Conservation (phyloP, 2,888 invertebrate species). For the Therioaphis trifolii region DNA sequence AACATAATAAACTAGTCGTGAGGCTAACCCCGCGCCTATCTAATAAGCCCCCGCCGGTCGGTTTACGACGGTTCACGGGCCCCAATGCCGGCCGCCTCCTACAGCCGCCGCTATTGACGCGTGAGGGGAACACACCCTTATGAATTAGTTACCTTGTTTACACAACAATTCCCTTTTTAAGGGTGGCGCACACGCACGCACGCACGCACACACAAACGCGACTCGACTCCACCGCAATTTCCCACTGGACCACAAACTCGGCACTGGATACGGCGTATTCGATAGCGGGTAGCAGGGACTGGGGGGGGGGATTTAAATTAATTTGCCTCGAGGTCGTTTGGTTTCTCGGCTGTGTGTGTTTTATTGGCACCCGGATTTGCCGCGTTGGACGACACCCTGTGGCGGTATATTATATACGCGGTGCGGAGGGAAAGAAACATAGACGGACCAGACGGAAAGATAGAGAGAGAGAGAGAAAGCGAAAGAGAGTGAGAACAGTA, state of each 20-base stretch:
- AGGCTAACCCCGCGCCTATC: neutral
- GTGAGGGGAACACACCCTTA: slow-evolving; percentile 32
- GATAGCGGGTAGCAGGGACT: too few species aligned
- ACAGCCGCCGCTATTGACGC: neutral
- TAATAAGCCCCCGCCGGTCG: slow-evolving; percentile 7
- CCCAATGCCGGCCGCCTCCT: too few species aligned
- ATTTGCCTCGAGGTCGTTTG: slow-evolving; percentile 61
- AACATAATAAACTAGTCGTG: too few species aligned
- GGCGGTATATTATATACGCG: neutral
- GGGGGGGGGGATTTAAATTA: slow-evolving; percentile 52
- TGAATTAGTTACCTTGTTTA: slow-evolving; percentile 62
- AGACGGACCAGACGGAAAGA: too few species aligned
- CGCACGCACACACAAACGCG: neutral
- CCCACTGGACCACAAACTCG: slow-evolving; percentile 29
- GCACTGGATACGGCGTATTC: too few species aligned
- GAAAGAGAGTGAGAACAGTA: too few species aligned
- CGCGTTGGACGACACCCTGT: neutral
- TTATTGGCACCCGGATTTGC: slow-evolving; percentile 57
- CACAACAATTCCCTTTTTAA: slow-evolving; percentile 57
- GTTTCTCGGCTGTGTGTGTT: slow-evolving; percentile 50
- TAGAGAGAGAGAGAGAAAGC: too few species aligned
- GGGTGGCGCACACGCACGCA: neutral
- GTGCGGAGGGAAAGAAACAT: neutral
- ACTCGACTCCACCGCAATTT: slow-evolving; percentile 43
- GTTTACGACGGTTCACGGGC: neutral